Evolutionary conservation across 1,140 invertebrate genomes (phyloP).

Genomic region (Aphis gossypii): DNA sequence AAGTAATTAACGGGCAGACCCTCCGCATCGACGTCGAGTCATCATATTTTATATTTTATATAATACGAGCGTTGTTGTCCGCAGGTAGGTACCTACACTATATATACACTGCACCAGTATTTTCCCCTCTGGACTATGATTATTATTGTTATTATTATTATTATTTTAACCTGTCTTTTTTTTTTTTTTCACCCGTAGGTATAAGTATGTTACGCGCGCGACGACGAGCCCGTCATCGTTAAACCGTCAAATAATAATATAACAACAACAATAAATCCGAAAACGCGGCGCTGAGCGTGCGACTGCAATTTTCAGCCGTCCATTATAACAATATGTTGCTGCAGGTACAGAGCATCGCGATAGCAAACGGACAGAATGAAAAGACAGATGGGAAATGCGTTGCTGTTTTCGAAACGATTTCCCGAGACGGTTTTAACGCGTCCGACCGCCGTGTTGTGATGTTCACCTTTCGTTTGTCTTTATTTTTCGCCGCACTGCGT

Average conservation of each 20-base stretch:
- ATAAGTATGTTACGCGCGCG: background rate
- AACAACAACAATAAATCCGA: background rate
- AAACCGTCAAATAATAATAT: conserved; percentile 13
- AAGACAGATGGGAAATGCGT: background rate
- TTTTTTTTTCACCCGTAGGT: background rate
- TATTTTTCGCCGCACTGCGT: background rate
- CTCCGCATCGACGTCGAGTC: conserved; percentile 44
- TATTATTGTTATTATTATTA: conserved; percentile 28
- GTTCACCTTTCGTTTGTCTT: background rate
- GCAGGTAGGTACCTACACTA: background rate
- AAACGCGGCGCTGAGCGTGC: background rate
- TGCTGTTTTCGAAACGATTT: background rate
- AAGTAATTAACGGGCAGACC: conserved; percentile 47
- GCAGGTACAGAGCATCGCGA: background rate
- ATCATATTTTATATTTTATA: conserved; percentile 43
- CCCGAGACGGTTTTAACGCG: too few species aligned
- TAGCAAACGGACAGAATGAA: background rate
- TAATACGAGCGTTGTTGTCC: background rate
- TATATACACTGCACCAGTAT: background rate
- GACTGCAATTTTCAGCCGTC: background rate
- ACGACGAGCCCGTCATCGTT: conserved; percentile 33
- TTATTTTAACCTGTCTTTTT: background rate
- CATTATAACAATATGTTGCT: background rate
- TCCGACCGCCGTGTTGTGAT: background rate
- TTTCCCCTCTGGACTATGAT: conserved; percentile 1